Conservation (phyloP, 37 sponge, comb jelly and placozoan species). For the Petrosia ficiformis region DNA sequence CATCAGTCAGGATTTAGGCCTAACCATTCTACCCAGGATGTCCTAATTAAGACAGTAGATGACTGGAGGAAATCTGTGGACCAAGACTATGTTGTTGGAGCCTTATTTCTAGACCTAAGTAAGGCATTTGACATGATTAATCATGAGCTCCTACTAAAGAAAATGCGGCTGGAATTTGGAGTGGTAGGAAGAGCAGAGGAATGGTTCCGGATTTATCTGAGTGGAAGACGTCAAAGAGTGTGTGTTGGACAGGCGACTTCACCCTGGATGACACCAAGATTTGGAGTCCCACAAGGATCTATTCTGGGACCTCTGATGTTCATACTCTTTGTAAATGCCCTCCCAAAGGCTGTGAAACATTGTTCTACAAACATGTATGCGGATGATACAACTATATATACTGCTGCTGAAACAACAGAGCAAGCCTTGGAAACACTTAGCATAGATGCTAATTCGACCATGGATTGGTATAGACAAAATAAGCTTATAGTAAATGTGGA, state of each 20-base stretch:
- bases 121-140: neutral
- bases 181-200: neutral
- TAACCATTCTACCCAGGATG: neutral
- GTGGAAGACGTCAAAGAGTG: neutral
- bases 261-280: no score
- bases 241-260: no score
- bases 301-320: constrained; percentile 29
- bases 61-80: constrained; percentile 3
- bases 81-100: neutral
- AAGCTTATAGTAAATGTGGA: no score
- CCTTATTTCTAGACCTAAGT: neutral
- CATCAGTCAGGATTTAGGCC: neutral
- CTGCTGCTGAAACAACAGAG: no score
- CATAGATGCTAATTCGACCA: no score
- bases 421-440: no score
- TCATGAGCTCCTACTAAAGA: neutral
- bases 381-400: no score
- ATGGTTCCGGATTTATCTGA: constrained; percentile 30
- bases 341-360: constrained; percentile 7
- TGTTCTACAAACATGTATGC: no score
- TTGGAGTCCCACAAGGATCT: no score
- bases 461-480: no score
- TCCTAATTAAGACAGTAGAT: neutral
- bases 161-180: constrained; percentile 17
- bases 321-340: constrained; percentile 20